phyloP scores from a whole-genome alignment of 2,797 vertebrate genomes.

The Pogonophryne albipinna region DNA sequence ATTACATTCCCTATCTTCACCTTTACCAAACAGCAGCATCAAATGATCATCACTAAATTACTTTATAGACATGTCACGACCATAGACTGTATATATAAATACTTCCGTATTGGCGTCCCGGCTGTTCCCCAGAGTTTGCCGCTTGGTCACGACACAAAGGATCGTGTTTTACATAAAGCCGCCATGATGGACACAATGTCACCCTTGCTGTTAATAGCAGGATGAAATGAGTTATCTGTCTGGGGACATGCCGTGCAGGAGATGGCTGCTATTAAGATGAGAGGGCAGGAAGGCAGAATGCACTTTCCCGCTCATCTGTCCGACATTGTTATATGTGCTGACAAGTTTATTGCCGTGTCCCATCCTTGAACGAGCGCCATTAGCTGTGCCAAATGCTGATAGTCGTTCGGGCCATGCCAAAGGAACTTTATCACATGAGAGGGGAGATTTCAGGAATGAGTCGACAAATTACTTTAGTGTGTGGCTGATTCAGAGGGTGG shows the following conservation, averaged over 20 bases:
- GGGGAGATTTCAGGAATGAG: slow-evolving; percentile 33
- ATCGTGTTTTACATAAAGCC: slow-evolving; percentile 57
- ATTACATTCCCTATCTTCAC: slow-evolving; percentile 9
- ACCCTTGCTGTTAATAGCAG: slow-evolving; percentile 56
- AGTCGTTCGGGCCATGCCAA: slow-evolving; percentile 47
- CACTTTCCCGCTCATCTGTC: slow-evolving; percentile 66
- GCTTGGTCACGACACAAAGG: slow-evolving; percentile 29
- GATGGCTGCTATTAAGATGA: slow-evolving; percentile 69
- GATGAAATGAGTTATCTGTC: slow-evolving; percentile 69
- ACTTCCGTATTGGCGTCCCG: too few species aligned
- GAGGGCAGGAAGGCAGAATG: slow-evolving; percentile 58
- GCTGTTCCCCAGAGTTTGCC: too few species aligned
- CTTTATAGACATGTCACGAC: slow-evolving; percentile 18
- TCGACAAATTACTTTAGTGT: slow-evolving; percentile 27
- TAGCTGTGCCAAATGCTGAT: slow-evolving; percentile 65
- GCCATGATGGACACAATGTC: slow-evolving; percentile 62
- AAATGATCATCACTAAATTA: slow-evolving; percentile 28
- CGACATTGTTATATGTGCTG: slow-evolving; percentile 70
- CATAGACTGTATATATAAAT: too few species aligned
- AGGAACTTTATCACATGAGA: slow-evolving; percentile 51
- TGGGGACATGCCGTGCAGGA: slow-evolving; percentile 58
- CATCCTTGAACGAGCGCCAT: slow-evolving; percentile 75
- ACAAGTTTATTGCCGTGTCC: slow-evolving; percentile 77
- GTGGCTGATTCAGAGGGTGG: slow-evolving; percentile 11
- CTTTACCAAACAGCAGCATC: slow-evolving; percentile 20